These are phyloP conservation scores for Maccullochella peelii DNA, from an alignment of 2,113 vertebrate species.

Conservation along the genomic window DNA sequence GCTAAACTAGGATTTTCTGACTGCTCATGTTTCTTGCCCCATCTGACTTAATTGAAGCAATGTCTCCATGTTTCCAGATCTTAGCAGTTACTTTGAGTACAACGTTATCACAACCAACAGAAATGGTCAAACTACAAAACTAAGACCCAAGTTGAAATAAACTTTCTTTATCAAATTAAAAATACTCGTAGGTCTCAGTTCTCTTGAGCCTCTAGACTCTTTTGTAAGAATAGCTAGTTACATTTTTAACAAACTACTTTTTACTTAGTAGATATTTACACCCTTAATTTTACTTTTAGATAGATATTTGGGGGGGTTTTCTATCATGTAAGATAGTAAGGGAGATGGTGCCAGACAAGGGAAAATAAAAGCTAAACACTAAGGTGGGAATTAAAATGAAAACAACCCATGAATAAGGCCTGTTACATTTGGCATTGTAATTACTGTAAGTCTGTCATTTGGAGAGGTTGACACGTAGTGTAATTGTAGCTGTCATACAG, in stretches of 20 bases:
- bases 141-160: neutral
- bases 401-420: slow-evolving; percentile 48
- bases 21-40: neutral
- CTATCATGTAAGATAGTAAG: neutral
- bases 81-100: neutral
- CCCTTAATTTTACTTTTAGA: neutral
- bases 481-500: slow-evolving; percentile 71
- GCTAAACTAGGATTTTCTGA: too few species aligned
- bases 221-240: neutral
- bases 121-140: neutral
- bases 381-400: slow-evolving; percentile 51
- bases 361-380: slow-evolving; percentile 29
- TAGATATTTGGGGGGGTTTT: neutral
- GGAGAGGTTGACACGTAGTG: slow-evolving; percentile 54
- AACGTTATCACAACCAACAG: neutral
- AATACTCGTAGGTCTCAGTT: neutral
- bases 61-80: neutral
- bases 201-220: neutral
- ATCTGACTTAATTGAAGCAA: neutral
- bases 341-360: neutral
- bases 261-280: neutral
- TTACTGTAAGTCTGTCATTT: slow-evolving; percentile 64
- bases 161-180: neutral
- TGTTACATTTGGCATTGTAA: slow-evolving; percentile 66
- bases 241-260: neutral